These are phyloP conservation scores for Anticlea derivata DNA, from an alignment of 2,888 invertebrate species.

Conservation along the genomic window DNA sequence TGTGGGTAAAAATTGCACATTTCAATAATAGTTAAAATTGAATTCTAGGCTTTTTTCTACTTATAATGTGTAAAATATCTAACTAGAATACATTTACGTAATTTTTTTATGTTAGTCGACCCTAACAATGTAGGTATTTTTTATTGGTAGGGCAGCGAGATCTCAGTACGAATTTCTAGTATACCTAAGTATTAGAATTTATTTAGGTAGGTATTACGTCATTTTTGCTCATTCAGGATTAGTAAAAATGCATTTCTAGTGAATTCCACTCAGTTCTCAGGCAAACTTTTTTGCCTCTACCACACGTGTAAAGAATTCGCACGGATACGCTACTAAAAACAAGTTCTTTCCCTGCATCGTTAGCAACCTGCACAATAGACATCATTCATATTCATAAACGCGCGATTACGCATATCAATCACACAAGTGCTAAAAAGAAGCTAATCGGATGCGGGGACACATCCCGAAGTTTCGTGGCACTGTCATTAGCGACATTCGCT, in stretches of 20 bases:
- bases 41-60: no score
- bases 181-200: no score
- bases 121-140: no score
- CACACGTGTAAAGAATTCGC: constrained; percentile 55
- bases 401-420: constrained; percentile 81
- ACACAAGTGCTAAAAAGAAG: constrained; percentile 73
- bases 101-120: no score
- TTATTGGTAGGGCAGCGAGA: no score
- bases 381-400: constrained; percentile 75
- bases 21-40: no score
- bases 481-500: constrained; percentile 78
- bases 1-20: no score
- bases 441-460: constrained; percentile 75
- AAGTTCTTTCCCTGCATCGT: constrained; percentile 48
- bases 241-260: constrained; percentile 1
- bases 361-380: constrained; percentile 62
- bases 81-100: no score
- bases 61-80: no score
- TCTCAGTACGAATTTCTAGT: no score
- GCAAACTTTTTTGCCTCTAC: constrained; percentile 19
- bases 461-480: constrained; percentile 68
- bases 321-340: constrained; percentile 56
- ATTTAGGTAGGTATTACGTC: no score
- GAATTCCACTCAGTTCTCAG: constrained; percentile 13
- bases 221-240: no score